Base-by-base conservation (phyloP, 2,888 invertebrate species). In the Drosophila neonasuta region DNA sequence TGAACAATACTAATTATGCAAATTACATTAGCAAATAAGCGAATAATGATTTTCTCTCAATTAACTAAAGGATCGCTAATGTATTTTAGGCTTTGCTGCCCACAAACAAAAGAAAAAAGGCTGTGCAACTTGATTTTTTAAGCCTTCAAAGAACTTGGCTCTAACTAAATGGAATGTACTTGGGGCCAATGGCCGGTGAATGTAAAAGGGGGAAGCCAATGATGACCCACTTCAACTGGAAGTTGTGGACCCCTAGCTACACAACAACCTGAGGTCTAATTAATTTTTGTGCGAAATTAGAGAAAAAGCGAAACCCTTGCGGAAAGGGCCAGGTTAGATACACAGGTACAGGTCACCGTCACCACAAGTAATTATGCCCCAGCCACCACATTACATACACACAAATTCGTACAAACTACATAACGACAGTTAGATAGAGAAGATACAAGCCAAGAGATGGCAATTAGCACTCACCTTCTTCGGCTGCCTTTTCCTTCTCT, bases 401-500 rank as follows among this genome's bases (percentile, higher is more conserved):
- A 36, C 11, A 36, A 36, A 36, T 36, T 36, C 36, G 45, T 15
- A 60, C 34, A 56, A 15, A 55, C 15, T 46, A 59, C 46, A 58
- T 34, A 55, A 11, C 41, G 13, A 69, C 6, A 51, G 32, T 54
- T 17, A 60, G 15, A 69, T 11, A 49, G 13, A 62, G 32, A 39
- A 9, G 46, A 63, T 13, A 51, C n/a, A 9, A 51, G 29, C 48
- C 57, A 24, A 24, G 54, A 46, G 52, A 20, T 39, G 51, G 52
- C 61, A 58, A 64, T 68, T 79, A 62, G 52, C 57, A 88, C 90
- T 89, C 71, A 90, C 90, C 91, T 79, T 91, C 91, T 68, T 91
- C 91, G 58, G 89, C 88, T 34, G 88, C 90, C 60, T 81, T 86
- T 51, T 80, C 80, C 76, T 90, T 76, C 70, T 88, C 81, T 60